These are phyloP conservation scores for Tiliqua scincoides DNA, from an alignment of 2,113 vertebrate genomes.

Conservation along the genomic window DNA sequence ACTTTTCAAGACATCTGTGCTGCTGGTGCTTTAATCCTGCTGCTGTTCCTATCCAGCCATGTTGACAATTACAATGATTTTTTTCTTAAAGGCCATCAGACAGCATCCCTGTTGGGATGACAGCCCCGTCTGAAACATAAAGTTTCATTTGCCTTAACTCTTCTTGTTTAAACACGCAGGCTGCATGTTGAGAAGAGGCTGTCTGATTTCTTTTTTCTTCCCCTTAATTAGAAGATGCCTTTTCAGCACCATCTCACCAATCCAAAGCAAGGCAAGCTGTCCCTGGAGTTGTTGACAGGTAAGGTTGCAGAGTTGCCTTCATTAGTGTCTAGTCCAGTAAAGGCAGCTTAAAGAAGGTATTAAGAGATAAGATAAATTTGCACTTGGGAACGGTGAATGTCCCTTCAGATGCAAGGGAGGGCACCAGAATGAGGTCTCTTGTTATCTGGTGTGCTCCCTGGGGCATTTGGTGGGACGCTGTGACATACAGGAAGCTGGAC, in stretches of 20 bases:
- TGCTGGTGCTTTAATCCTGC: neutral
- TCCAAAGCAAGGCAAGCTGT: neutral
- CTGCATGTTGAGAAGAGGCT: neutral
- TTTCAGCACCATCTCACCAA: neutral
- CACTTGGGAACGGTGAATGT: neutral
- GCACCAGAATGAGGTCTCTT: no score
- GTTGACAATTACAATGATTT: neutral
- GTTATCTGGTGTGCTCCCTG: no score
- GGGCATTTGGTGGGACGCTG: no score
- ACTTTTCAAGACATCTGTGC: neutral
- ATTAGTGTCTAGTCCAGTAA: neutral
- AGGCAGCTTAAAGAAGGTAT: neutral
- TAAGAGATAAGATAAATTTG: neutral
- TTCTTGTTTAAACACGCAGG: neutral
- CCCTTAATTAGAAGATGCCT: constrained; percentile 7
- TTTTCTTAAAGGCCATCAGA: neutral
- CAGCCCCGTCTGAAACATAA: neutral
- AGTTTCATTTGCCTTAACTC: neutral
- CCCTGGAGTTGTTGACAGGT: neutral
- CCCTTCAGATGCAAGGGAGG: neutral
- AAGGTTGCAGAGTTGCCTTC: neutral
- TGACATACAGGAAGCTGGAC: no score
- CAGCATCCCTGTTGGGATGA: neutral
- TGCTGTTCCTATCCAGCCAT: constrained; percentile 5
- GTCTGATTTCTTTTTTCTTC: neutral